Conservation (phyloP, 2,113 vertebrate genomes). For the Petrocephalus zakoni region DNA sequence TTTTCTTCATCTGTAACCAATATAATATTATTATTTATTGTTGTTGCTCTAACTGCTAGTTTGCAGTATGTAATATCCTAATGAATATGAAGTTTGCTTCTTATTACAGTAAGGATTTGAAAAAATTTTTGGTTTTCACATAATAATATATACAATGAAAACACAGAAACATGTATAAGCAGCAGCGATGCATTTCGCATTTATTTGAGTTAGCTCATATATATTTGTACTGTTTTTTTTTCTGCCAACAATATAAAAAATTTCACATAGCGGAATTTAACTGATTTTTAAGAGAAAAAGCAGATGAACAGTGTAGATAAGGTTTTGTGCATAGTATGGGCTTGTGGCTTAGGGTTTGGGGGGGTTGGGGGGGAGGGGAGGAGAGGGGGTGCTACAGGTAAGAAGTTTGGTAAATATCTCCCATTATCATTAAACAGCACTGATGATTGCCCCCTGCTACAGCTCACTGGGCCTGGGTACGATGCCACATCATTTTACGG, state of each 20-base stretch:
- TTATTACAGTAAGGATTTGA: not conserved
- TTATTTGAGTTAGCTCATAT: not conserved
- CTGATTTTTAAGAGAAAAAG: not conserved
- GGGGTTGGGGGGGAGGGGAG: not conserved
- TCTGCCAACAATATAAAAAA: not conserved
- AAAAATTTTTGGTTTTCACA: not conserved
- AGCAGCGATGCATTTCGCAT: not conserved
- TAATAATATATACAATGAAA: not conserved
- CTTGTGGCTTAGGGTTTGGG: not conserved
- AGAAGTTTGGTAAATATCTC: not conserved
- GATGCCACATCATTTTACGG: not conserved
- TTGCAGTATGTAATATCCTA: not conserved
- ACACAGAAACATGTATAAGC: not conserved
- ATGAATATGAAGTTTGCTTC: not conserved
- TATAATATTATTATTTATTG: not conserved
- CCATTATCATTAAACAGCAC: not conserved
- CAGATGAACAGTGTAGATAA: not conserved
- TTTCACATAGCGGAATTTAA: not conserved
- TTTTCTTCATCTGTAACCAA: not conserved
- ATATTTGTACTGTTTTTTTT: not conserved
- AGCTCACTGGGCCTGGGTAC: not conserved
- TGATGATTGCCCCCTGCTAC: not conserved
- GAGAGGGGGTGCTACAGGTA: not conserved
- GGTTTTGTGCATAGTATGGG: not conserved
- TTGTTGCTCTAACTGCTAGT: not conserved